Evolutionary conservation across 2,113 vertebrate species (phyloP), one percentile per base, ranked within the genome.

Genomic region (Heloderma charlesbogerti): DNA sequence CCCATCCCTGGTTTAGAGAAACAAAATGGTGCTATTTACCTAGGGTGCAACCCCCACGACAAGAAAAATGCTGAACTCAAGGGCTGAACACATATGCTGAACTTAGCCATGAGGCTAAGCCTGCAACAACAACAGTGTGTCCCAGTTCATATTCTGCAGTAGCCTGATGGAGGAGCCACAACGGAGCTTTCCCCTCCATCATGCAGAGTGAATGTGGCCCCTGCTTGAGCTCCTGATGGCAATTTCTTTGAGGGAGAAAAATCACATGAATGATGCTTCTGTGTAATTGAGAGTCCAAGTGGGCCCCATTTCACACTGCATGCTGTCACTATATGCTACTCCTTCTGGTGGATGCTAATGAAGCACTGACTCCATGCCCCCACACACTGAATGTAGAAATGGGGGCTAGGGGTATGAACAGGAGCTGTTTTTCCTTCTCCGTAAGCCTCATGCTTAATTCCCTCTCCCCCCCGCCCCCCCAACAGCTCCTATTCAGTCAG

Each of bases 11-110:
- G 9, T 51, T 54, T 87, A 16, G 34, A 40, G 16, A 16, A 60
- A 60, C 37, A 60, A 89, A 89, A 31, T 13, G 67, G 69, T 25
- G 40, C 29, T 12, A 43, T 84, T 84, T 66, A 72, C 87, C 66
- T 0, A 0, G 86, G 74, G 37, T 29, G 29, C 82, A 83, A 40
- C 7, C 43, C 60, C 69, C 12, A 69, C 6, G 74, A 13, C 31
- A 66, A 1, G 1, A 74, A n/a, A 0, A 0, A 43, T 16, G 13
- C 74, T 88, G 66, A 86, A 37, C 1, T 91, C 22, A n/a, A 0
- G 5, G 1, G 81, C n/a, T n/a, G n/a, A n/a, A n/a, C n/a, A n/a
- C n/a, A n/a, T n/a, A n/a, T n/a, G n/a, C n/a, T n/a, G n/a, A n/a
- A n/a, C n/a, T n/a, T 66, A 34, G 88, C 25, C 8, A 8, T 29